These are phyloP conservation scores for Recurvirostra avosetta DNA, from an alignment of 2,113 vertebrate species.

Conservation along the genomic window DNA sequence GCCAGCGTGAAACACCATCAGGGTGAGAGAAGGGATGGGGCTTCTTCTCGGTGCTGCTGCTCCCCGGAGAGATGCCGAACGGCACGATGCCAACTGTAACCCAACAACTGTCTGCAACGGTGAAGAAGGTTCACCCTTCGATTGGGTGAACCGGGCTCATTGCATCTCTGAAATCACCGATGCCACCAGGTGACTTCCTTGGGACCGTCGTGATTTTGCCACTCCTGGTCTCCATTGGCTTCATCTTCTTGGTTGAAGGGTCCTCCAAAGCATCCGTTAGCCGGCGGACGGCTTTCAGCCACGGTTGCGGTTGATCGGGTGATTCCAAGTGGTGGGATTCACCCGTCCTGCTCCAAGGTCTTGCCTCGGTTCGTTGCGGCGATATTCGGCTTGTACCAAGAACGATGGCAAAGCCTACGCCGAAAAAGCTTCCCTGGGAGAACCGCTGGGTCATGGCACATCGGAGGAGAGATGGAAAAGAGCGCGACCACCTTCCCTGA, in stretches of 20 bases:
- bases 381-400: rapidly evolving
- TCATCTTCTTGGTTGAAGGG: neutral
- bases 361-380: rapidly evolving
- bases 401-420: neutral
- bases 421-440: neutral
- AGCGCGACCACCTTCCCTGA: rapidly evolving
- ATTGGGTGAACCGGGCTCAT: neutral
- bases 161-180: rapidly evolving
- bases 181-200: rapidly evolving
- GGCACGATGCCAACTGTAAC: rapidly evolving
- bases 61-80: neutral
- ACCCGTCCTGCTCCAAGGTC: neutral
- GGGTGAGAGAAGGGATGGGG: neutral
- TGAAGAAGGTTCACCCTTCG: neutral
- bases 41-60: neutral
- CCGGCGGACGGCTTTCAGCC: neutral
- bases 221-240: neutral
- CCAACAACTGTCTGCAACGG: rapidly evolving
- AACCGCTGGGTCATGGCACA: rapidly evolving
- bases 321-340: neutral
- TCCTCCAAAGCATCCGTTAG: neutral
- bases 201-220: neutral
- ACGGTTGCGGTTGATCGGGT: rapidly evolving
- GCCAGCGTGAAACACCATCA: rapidly evolving
- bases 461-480: neutral